Percentiles rank a stretch among this genome's conserved stretches.
phyloP scores from a whole-genome alignment of 2,113 vertebrate genomes.

The Centropristis striata region DNA sequence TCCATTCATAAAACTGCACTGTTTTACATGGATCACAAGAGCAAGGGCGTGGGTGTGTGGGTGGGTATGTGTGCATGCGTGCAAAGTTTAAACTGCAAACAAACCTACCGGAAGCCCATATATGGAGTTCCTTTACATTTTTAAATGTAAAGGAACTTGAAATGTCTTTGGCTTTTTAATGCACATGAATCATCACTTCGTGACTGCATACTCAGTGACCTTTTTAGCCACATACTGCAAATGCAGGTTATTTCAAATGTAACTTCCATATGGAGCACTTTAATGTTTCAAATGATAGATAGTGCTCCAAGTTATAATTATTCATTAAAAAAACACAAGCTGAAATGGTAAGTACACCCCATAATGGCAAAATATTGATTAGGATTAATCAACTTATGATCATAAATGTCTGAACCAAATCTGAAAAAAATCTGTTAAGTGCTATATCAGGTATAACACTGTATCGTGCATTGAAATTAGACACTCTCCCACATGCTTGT shows the following conservation, averaged over 20 bases:
- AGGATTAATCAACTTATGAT: not conserved
- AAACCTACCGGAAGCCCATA: conserved; percentile 19
- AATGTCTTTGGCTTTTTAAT: not conserved
- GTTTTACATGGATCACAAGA: not conserved
- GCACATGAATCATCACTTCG: not conserved
- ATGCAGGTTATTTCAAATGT: not conserved
- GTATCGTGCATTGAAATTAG: not conserved
- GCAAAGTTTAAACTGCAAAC: conserved; percentile 1
- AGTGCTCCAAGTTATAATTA: not conserved
- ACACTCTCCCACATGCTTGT: not conserved
- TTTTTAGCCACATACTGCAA: no score
- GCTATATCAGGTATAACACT: no score
- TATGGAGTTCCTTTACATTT: conserved; percentile 21
- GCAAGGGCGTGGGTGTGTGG: conserved; percentile 7
- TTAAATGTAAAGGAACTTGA: no score
- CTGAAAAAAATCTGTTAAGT: no score
- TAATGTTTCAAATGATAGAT: not conserved
- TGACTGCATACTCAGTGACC: not conserved
- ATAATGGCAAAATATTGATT: not conserved
- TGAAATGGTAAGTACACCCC: not conserved
- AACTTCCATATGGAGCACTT: not conserved
- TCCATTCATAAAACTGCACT: not conserved
- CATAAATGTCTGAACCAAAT: not conserved
- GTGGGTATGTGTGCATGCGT: not conserved
- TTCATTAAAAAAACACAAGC: not conserved